Base-by-base conservation (phyloP, 2,797 vertebrate species). In the Cephalopachus bancanus region DNA sequence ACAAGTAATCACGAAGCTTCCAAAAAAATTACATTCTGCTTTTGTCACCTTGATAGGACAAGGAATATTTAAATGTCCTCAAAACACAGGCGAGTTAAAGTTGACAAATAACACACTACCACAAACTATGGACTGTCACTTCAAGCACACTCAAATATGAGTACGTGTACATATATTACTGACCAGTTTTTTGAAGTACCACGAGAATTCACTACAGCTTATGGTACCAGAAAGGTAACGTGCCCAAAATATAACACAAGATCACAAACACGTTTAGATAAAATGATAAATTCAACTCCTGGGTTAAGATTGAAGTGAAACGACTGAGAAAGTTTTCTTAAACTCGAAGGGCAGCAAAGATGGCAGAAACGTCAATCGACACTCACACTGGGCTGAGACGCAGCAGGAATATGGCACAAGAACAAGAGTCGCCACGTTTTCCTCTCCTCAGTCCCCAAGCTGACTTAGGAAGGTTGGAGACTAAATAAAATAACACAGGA, bases 31-130 rank as follows among this genome's bases (percentile, higher is more conserved):
- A 93, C 62, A 33, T 92, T 93, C 57, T 80, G 94, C 90, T 94
- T 95, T 69, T 91, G 90, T 97, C 67, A 83, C 57, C 59, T 94
- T 75, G 55, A 95, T 24, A 94, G 90, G 81, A 87, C 57, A 64
- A 92, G 92, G 88, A 75, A 94, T 69, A 65, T 83, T 95, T 59
- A 55, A 87, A 94, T 81, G 83, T 85, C 91, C 93, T 96, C 22
- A 64, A 87, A 94, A 89, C 65, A 97, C 74, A 74, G 81, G 28
- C 81, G 26, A 37, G 84, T 80, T 51, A 37, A 80, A 93, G 83
- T 3, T 57, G 65, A 91, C 75, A 72, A 53, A 49, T 26, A 64
- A 83, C 60, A 37, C 65, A 81, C 53, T 7, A 51, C 85, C 44
- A 88, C n/a, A 22, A 7, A 69, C 37, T 71, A 17, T 0, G 51